A percentile compares a stretch with the other conserved stretches of the same genome.
Evolutionary conservation across 2,797 vertebrate genomes (phyloP).

Genomic region (Streptopelia turtur): DNA sequence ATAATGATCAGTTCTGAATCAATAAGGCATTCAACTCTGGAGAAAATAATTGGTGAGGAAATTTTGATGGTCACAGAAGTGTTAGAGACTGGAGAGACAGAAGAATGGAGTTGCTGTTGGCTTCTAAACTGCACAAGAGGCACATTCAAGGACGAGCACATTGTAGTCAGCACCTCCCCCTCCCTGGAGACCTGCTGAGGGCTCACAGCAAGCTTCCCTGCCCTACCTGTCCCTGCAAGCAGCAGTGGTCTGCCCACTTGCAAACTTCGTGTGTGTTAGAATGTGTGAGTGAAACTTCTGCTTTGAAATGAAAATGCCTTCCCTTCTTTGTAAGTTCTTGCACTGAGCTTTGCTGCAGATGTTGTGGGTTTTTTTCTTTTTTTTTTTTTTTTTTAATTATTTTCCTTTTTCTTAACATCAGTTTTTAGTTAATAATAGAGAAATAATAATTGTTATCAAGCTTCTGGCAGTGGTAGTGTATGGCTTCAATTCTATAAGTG

Average conservation of each 20-base stretch:
- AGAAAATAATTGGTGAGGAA: neutral
- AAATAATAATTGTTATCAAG: neutral
- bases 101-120: neutral
- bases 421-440: neutral
- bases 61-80: neutral
- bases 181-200: neutral
- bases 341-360: neutral
- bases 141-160: fast-evolving
- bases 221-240: neutral
- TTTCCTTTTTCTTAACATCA: neutral
- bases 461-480: neutral
- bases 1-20: neutral
- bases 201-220: neutral
- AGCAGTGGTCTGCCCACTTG: no score
- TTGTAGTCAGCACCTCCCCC: neutral
- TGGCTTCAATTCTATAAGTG: neutral
- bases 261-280: neutral
- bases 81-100: neutral
- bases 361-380: neutral
- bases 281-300: neutral
- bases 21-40: neutral
- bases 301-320: neutral
- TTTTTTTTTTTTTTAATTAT: fast-evolving
- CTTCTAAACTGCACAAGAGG: neutral
- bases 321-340: neutral